These are phyloP conservation scores for Tympanoctomys barrerae DNA, from an alignment of 2,797 vertebrate genomes.

Conservation along the genomic window DNA sequence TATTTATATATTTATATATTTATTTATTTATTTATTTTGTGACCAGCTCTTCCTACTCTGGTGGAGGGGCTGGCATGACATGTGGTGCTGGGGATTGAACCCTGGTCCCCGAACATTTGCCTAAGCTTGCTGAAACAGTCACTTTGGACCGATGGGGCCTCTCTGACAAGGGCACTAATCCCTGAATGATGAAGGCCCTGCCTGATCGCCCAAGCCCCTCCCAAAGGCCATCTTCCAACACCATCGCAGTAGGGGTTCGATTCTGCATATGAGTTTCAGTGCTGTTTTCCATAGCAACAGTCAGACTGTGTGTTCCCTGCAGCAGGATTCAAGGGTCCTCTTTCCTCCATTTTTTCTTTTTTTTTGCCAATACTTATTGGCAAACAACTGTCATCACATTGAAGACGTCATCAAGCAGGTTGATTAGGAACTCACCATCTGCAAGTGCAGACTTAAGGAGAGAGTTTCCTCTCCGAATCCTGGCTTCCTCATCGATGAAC, in stretches of 20 bases:
- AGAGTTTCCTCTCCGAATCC: not conserved
- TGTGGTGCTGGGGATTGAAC: no score
- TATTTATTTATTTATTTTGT: no score
- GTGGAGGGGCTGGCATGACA: no score
- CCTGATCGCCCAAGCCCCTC: not conserved
- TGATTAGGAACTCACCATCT: not conserved
- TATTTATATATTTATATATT: no score
- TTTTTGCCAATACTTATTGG: not conserved
- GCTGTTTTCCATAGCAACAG: not conserved
- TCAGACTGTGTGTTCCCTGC: not conserved
- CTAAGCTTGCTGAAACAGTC: no score
- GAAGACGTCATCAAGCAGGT: not conserved
- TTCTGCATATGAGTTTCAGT: not conserved
- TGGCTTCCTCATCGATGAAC: not conserved
- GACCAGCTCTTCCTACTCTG: no score
- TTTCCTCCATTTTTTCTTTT: not conserved
- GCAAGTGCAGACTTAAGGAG: not conserved
- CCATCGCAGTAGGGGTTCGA: not conserved
- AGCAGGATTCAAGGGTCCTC: not conserved
- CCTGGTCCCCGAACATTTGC: no score
- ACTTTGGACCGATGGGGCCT: no score
- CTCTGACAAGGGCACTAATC: not conserved
- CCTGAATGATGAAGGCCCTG: not conserved
- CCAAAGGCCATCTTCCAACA: not conserved
- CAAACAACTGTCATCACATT: not conserved